Percentiles rank a stretch among this genome's conserved stretches.
Conservation (phyloP, 2,113 vertebrate species). For the Paramormyrops kingsleyae region DNA sequence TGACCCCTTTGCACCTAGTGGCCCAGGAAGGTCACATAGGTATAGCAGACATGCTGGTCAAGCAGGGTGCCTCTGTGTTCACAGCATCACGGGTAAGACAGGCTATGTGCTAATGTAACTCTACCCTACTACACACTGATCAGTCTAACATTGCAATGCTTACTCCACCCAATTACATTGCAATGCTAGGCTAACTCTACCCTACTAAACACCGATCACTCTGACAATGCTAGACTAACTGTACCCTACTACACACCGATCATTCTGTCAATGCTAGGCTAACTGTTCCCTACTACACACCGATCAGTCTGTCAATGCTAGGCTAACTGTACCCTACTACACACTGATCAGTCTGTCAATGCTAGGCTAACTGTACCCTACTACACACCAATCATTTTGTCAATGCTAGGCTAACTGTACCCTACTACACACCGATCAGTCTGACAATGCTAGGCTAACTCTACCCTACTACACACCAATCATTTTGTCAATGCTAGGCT, state of each 20-base stretch:
- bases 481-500: no score
- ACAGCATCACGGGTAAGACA: constrained; percentile 76
- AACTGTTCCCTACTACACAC: no score
- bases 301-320: no score
- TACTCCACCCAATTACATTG: not conserved
- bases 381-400: no score
- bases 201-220: not conserved
- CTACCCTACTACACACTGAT: not conserved
- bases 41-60: constrained; percentile 84
- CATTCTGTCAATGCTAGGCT: no score
- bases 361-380: no score
- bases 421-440: not conserved
- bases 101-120: not conserved
- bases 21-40: constrained; percentile 89
- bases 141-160: not conserved
- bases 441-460: not conserved
- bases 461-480: not conserved
- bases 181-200: no score
- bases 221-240: no score
- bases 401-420: no score
- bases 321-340: no score
- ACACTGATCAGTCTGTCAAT: not conserved
- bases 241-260: no score
- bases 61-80: constrained; percentile 80
- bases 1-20: constrained; percentile 90